These are phyloP conservation scores for Ceraclea dissimilis DNA, from an alignment of 2,888 invertebrate species.

Conservation along the genomic window DNA sequence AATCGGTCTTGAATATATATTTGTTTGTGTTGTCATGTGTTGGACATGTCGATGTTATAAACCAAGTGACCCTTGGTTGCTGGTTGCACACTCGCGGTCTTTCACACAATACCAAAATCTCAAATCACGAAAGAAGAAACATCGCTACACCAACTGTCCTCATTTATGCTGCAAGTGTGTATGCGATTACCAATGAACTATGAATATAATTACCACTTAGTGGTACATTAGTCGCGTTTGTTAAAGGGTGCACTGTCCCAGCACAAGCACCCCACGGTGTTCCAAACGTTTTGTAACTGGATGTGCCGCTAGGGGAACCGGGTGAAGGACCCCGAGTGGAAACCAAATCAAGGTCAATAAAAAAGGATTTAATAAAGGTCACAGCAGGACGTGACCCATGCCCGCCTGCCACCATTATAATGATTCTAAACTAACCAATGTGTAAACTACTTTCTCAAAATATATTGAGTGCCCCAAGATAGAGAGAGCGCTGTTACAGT, in stretches of 20 bases:
- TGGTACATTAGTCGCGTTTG: no score
- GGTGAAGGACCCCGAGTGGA: slow-evolving; percentile 64
- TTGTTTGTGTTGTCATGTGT: slow-evolving; percentile 28
- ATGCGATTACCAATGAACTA: no score
- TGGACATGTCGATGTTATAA: slow-evolving; percentile 26
- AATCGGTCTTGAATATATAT: slow-evolving; percentile 33
- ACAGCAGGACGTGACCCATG: slow-evolving; percentile 64
- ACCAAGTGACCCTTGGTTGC: slow-evolving; percentile 26
- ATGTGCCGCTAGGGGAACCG: slow-evolving; percentile 32
- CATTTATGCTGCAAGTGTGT: not conserved
- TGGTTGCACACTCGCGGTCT: slow-evolving; percentile 27
- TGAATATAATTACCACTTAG: not conserved
- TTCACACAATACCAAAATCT: slow-evolving; percentile 18
- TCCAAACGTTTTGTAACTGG: slow-evolving; percentile 25
- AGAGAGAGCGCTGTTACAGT: not conserved
- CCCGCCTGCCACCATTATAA: slow-evolving; percentile 32
- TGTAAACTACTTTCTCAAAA: no score
- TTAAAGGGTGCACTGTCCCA: no score
- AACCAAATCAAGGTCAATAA: slow-evolving; percentile 72
- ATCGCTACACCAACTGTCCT: not conserved
- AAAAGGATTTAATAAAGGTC: slow-evolving; percentile 61
- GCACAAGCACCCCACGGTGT: slow-evolving; percentile 14
- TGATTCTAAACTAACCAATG: not conserved
- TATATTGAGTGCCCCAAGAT: no score
- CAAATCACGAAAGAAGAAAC: no score